Base-by-base conservation (phyloP, 2,888 invertebrate genomes). In the Listrodromus nycthemerus region DNA sequence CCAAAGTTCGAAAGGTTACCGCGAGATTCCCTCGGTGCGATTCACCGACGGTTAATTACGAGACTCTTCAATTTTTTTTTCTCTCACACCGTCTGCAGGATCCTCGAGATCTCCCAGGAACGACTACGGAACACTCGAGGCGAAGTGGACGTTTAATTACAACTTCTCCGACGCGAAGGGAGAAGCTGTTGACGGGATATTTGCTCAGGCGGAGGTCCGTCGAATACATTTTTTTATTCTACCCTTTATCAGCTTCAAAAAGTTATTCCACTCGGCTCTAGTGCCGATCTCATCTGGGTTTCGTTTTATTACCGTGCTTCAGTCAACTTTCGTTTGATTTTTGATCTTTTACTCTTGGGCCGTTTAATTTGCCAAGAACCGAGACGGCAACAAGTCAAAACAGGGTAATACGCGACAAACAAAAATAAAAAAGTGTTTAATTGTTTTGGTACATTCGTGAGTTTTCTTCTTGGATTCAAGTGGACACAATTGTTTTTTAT, bases 11-110 rank as follows among this genome's bases (percentile, higher is more conserved):
- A 67, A 63, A 61, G 55, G 66, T 80, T 83, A 73, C 52, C 80
- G 67, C 21, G 45, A 83, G 83, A 83, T 84, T 84, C 65, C 55
- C 80, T 65, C 84, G 66, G 73, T 82, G 69, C 78, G 80, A 84
- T 84, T 83, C 71, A 70, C 77, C 82, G 84, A 80, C 74, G 82
- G 84, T 86, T 86, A 86, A 86, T 86, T 86, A 84, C 71, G 71
- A 71, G 75, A 52, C 74, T 80, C 69, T 55, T 21, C 33, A 24
- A 7, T 69, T 65, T 48, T 50, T 50, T 48, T 0, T 50, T 73
- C 48, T 48, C 52, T 30, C 10, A 8, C 63, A 37, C 61, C 30
- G 75, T 58, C 30, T 58, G 67, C 71, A 65, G 33, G 73, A 78
- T 71, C 67, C 61, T 37, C 73, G 41, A 65, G 77, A 67, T 73